Evolutionary conservation across 2,888 invertebrate species (phyloP).

Genomic region (Catocala sponsa): DNA sequence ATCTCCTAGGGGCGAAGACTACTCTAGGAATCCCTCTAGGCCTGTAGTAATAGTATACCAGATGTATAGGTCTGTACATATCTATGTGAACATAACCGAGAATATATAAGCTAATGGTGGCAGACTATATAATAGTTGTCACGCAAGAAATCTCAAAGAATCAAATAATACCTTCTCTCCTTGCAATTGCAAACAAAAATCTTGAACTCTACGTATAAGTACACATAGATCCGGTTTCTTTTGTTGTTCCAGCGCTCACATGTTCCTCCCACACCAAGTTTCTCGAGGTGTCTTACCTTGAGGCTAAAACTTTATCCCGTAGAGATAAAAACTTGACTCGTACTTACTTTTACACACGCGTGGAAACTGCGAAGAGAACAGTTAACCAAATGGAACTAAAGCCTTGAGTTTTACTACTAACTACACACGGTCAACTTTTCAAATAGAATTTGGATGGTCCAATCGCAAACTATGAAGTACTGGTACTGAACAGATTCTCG

Average conservation of each 20-base stretch:
- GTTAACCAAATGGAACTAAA: slow-evolving; percentile 38
- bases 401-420: slow-evolving; percentile 21
- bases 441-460: background rate
- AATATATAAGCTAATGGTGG: no score
- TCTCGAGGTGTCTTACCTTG: slow-evolving; percentile 20
- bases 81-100: no score
- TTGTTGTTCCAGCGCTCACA: slow-evolving; percentile 28
- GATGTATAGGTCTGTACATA: no score
- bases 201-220: background rate
- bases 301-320: slow-evolving; percentile 38
- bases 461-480: no score
- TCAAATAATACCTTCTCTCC: no score
- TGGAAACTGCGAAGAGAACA: slow-evolving; percentile 22
- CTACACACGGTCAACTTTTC: slow-evolving; percentile 3
- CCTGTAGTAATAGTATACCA: no score
- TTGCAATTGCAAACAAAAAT: background rate
- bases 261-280: slow-evolving; percentile 33
- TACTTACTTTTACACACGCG: slow-evolving; percentile 18
- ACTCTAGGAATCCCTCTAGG: no score
- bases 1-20: no score
- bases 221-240: slow-evolving; percentile 13
- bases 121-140: no score
- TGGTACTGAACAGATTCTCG: no score
- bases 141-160: no score
- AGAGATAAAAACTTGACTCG: slow-evolving; percentile 39